phyloP scores from a whole-genome alignment of 2,888 invertebrate genomes.

The Archips xylosteana region DNA sequence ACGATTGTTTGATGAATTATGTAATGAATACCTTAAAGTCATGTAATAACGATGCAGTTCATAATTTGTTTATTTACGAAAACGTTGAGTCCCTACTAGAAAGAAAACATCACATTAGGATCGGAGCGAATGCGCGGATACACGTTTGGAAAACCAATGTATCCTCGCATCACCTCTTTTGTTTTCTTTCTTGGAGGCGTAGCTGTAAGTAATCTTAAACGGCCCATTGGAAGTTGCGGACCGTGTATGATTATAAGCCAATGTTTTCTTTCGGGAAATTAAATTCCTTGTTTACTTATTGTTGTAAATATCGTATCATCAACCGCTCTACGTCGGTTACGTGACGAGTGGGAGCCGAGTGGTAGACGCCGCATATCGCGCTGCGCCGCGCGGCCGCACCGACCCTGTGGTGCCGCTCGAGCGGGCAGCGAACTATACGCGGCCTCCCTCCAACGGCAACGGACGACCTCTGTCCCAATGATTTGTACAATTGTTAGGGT shows the following conservation, averaged over 20 bases:
- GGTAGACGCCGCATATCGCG: slow-evolving; percentile 62
- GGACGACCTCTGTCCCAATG: slow-evolving; percentile 72
- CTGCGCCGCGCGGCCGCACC: slow-evolving; percentile 17
- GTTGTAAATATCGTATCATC: slow-evolving; percentile 68
- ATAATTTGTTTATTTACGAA: slow-evolving; percentile 57
- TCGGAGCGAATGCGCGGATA: slow-evolving; percentile 73
- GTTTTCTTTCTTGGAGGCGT: slow-evolving; percentile 74
- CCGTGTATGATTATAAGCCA: slow-evolving; percentile 67
- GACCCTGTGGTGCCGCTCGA: slow-evolving; percentile 49
- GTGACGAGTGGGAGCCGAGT: slow-evolving; percentile 68
- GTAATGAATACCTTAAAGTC: slow-evolving; percentile 33
- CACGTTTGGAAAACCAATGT: slow-evolving; percentile 63
- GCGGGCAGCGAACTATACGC: slow-evolving; percentile 57
- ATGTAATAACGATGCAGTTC: slow-evolving; percentile 32
- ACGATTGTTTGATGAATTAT: slow-evolving; percentile 38
- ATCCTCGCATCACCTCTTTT: slow-evolving; percentile 72
- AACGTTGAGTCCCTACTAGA: slow-evolving; percentile 75
- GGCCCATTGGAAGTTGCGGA: slow-evolving; percentile 82
- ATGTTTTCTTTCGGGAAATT: slow-evolving; percentile 63
- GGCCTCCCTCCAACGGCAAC: slow-evolving; percentile 65
- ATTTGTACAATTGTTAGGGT: slow-evolving; percentile 85
- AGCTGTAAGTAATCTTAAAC: slow-evolving; percentile 65
- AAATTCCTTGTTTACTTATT: slow-evolving; percentile 63
- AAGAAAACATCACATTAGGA: slow-evolving; percentile 68
- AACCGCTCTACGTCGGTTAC: slow-evolving; percentile 70